These are phyloP conservation scores for Muraenolepis orangiensis DNA, from an alignment of 2,797 vertebrate species.

Conservation along the genomic window DNA sequence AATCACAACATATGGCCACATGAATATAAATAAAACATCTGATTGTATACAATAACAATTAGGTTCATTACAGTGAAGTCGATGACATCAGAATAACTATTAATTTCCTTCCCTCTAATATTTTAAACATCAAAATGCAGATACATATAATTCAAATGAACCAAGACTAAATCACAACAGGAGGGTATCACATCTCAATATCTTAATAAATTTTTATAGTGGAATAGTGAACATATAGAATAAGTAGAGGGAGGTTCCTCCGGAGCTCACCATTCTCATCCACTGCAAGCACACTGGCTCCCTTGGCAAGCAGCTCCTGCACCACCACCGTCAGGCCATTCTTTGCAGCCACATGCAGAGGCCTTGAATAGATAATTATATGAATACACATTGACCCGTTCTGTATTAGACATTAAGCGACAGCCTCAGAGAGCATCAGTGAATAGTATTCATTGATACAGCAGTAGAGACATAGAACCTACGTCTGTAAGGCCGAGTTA, in stretches of 20 bases:
- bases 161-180: neutral
- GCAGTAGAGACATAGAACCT: constrained; percentile 59
- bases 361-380: constrained; percentile 64
- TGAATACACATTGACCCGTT: neutral
- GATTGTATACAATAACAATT: neutral
- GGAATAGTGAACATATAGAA: neutral
- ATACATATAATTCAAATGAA: neutral
- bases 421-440: neutral
- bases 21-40: neutral
- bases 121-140: neutral
- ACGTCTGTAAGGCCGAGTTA: constrained; percentile 98
- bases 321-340: constrained; percentile 96
- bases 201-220: no score
- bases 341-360: constrained; percentile 95
- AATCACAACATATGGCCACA: neutral
- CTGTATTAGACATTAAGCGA: neutral
- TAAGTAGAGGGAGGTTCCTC: neutral
- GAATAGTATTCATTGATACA: neutral
- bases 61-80: neutral
- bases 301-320: constrained; percentile 94
- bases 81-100: neutral
- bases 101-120: neutral
- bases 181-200: neutral
- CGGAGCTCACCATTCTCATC: constrained; percentile 91
- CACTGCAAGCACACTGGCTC: constrained; percentile 93